These are phyloP conservation scores for Thalassophryne amazonica DNA, from an alignment of 2,797 vertebrate genomes.

Conservation along the genomic window DNA sequence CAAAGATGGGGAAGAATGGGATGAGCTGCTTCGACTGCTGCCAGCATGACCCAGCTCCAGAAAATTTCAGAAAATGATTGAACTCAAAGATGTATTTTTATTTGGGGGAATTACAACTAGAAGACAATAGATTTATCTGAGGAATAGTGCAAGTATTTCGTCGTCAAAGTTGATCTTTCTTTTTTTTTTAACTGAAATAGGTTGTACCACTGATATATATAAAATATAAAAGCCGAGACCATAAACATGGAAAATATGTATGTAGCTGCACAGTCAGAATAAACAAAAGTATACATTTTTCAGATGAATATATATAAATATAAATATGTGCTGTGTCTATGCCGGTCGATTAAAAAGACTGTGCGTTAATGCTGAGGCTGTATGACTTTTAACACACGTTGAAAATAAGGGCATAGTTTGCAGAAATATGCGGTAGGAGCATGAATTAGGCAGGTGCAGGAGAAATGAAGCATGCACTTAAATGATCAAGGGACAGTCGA, in stretches of 20 bases:
- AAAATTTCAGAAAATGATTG: too few relatives aligned
- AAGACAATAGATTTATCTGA: too few relatives aligned
- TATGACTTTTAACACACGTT: slow-evolving; percentile 30
- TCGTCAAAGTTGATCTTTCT: slow-evolving; percentile 29
- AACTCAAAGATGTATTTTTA: too few relatives aligned
- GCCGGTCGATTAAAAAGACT: slow-evolving; percentile 48
- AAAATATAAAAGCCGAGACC: not conserved
- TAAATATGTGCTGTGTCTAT: too few relatives aligned
- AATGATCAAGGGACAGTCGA: slow-evolving; percentile 31
- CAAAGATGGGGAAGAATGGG: too few relatives aligned
- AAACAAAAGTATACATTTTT: slow-evolving; percentile 25
- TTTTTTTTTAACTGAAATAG: slow-evolving; percentile 18
- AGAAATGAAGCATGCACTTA: slow-evolving; percentile 37
- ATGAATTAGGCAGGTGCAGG: slow-evolving; percentile 18
- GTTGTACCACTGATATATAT: not conserved
- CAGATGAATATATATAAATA: slow-evolving; percentile 10
- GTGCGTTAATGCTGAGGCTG: slow-evolving; percentile 35
- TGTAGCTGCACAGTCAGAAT: slow-evolving; percentile 20
- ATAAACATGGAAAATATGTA: slow-evolving; percentile 8
- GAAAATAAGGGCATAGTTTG: slow-evolving; percentile 23
- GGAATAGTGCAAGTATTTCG: too few relatives aligned
- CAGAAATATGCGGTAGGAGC: slow-evolving; percentile 27
- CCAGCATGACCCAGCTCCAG: too few relatives aligned
- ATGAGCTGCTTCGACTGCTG: too few relatives aligned
- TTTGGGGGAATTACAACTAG: too few relatives aligned